Evolutionary conservation across 2,888 invertebrate genomes (phyloP), one percentile per base, ranked within the genome.

Genomic region (Selenia dentaria): DNA sequence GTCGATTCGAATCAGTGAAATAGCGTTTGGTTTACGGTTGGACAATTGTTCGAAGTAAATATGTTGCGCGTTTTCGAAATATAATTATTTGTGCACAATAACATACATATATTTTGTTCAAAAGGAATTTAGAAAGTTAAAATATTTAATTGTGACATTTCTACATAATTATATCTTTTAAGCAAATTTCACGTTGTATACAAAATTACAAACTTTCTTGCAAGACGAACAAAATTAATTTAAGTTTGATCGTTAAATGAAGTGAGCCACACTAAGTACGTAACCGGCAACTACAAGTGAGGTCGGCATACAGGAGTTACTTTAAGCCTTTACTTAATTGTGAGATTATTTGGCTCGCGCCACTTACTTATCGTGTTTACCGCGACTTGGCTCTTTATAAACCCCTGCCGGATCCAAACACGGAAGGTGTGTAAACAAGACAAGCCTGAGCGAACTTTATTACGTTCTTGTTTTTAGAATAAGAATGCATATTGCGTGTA

Each of bases 291-390:
- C 35, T 37, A 29, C 51, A 51, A 52, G 59, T 57, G 57, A 59
- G 61, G 63, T 64, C 61, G 62, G 63, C 60, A 65, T 71, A 68
- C 70, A 70, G 60, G 70, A 62, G 59, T 72, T 62, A 62, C 59
- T 59, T 48, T 68, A 75, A 77, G 65, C 75, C 70, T 67, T 75
- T 69, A 70, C 70, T 70, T 74, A 78, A 77, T 74, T 76, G 76
- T 70, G 62, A 74, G 79, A 78, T 79, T 78, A 75, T 66, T 67
- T 71, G 59, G 66, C 63, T 73, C 71, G 71, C 64, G 68, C 69
- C 57, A 70, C 67, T 70, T 70, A 74, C 76, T 75, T 77, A 76
- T 76, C 76, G 73, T 74, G 68, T 74, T 71, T 65, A 68, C 74
- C 65, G 67, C 67, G 58, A 61, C 66, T 66, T 57, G 56, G 56